Conservation (phyloP, 2,113 vertebrate genomes). For the Ia io region DNA sequence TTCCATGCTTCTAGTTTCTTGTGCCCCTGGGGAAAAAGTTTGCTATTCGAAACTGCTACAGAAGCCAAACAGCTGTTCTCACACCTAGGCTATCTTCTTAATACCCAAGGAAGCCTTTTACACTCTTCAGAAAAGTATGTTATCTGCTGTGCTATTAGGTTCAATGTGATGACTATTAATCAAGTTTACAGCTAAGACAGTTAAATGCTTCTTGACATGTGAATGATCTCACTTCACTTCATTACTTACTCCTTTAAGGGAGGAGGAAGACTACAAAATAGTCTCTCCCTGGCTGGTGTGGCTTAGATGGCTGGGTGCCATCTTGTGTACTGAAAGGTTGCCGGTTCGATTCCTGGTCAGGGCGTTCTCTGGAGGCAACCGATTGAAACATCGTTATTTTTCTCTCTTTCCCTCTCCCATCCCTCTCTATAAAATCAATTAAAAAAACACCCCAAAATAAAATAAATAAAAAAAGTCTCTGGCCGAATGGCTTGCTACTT, state of each 20-base stretch:
- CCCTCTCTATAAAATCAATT: neutral
- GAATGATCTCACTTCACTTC: constrained; percentile 21
- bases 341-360: neutral
- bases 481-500: neutral
- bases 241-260: constrained; percentile 12
- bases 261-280: neutral
- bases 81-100: constrained; percentile 3
- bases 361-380: too few relatives aligned
- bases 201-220: constrained; percentile 49
- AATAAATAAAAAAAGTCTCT: neutral
- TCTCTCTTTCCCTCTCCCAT: neutral
- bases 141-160: constrained; percentile 7
- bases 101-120: neutral
- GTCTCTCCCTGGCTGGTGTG: neutral
- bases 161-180: constrained; percentile 38
- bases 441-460: neutral
- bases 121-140: neutral
- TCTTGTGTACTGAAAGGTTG: neutral
- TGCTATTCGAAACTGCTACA: constrained; percentile 21
- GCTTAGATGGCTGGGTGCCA: neutral
- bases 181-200: constrained; percentile 24
- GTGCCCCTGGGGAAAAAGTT: neutral
- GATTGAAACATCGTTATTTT: neutral
- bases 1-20: neutral
- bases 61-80: constrained; percentile 49